These are phyloP conservation scores for Heterodera filipjevi DNA, from an alignment of 2,888 invertebrate genomes.

Conservation along the genomic window DNA sequence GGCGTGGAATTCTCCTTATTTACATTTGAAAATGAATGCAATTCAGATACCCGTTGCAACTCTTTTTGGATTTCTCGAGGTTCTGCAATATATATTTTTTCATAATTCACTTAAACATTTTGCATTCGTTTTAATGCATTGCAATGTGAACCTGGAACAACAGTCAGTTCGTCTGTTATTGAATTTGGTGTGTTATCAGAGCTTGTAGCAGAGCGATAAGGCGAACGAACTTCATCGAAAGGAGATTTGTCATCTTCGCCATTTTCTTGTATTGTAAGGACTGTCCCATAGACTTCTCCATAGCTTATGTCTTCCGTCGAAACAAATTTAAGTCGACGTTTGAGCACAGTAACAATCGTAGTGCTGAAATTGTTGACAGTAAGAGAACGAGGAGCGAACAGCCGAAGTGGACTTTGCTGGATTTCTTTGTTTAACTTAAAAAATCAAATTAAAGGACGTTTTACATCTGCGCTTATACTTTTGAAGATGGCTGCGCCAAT, in stretches of 20 bases:
- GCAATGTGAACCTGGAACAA: constrained; percentile 22
- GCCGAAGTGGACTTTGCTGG: constrained; percentile 11
- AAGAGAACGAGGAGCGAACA: constrained; percentile 18
- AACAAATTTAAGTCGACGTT: background rate
- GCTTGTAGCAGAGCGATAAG: constrained; percentile 20
- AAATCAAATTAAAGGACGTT: background rate
- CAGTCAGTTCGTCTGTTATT: constrained; percentile 35
- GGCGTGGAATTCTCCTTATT: constrained; percentile 2
- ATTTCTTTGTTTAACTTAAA: background rate
- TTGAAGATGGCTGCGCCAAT: background rate
- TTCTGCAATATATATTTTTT: background rate
- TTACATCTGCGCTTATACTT: background rate
- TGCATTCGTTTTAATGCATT: background rate
- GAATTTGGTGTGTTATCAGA: constrained; percentile 27
- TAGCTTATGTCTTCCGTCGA: background rate
- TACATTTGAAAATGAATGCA: background rate
- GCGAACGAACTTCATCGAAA: background rate
- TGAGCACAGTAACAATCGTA: background rate
- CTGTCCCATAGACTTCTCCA: background rate
- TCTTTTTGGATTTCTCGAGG: background rate
- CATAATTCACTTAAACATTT: no score
- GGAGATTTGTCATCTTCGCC: background rate
- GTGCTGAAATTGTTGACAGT: background rate
- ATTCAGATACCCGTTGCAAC: background rate
- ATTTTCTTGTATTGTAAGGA: background rate